Percentiles rank a stretch among this genome's conserved stretches.
Evolutionary conservation across 2,113 vertebrate genomes (phyloP).

Genomic region (Zosterops lateralis): DNA sequence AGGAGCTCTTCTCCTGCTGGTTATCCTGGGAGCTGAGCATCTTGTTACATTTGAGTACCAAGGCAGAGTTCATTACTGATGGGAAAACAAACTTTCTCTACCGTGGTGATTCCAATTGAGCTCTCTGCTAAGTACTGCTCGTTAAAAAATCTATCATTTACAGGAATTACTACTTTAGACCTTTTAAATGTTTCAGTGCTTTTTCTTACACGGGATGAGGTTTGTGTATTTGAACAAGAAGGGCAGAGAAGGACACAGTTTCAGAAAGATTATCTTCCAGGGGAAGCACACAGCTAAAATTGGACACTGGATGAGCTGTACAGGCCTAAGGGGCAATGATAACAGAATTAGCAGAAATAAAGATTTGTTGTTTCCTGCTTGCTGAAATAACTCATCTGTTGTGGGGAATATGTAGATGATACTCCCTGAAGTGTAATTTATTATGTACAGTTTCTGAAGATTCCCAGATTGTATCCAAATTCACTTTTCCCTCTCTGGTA

Average conservation of each 20-base stretch:
- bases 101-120: not conserved
- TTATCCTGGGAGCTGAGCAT: slow-evolving; percentile 55
- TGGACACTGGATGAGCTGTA: not conserved
- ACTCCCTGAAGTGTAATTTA: slow-evolving; percentile 2
- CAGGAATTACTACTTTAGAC: not conserved
- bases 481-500: not conserved
- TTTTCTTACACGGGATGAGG: not conserved
- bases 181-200: not conserved
- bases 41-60: slow-evolving; percentile 52
- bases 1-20: slow-evolving; percentile 35
- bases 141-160: not conserved
- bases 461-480: not conserved
- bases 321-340: not conserved
- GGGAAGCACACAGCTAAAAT: not conserved
- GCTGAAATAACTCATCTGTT: not conserved
- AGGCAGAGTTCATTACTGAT: slow-evolving; percentile 48
- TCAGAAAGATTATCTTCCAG: not conserved
- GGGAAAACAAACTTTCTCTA: slow-evolving; percentile 31
- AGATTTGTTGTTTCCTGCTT: slow-evolving; percentile 14
- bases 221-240: not conserved
- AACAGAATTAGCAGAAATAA: slow-evolving; percentile 28
- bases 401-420: not conserved
- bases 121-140: not conserved
- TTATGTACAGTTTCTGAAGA: not conserved
- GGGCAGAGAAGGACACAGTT: not conserved